Percentiles rank a stretch among this genome's conserved stretches.
phyloP scores from a whole-genome alignment of 2,113 vertebrate species.

The Halichoerus grypus region DNA sequence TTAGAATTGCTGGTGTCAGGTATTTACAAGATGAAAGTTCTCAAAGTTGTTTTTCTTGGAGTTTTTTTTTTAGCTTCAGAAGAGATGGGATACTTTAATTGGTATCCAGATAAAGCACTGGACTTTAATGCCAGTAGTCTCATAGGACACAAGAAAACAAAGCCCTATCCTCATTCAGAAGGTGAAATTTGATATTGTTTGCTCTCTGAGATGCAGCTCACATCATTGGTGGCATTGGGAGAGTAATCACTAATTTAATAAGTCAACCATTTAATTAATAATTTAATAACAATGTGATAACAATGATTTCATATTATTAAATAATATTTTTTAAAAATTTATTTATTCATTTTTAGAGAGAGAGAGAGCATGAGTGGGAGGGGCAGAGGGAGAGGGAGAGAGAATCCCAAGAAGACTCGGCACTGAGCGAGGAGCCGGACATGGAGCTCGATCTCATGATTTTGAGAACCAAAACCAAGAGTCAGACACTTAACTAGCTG shows the following conservation, averaged over 20 bases:
- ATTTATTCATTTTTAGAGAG: too few species aligned
- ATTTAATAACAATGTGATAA: neutral
- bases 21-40: slow-evolving; percentile 4
- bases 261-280: neutral
- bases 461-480: too few species aligned
- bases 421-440: too few species aligned
- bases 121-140: neutral
- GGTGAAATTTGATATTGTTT: neutral
- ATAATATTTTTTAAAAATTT: neutral
- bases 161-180: neutral
- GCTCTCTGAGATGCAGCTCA: neutral
- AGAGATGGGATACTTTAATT: neutral
- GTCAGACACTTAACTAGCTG: too few species aligned
- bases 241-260: neutral
- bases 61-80: slow-evolving; percentile 2
- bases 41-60: neutral
- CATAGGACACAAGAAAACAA: neutral
- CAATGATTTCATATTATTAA: neutral
- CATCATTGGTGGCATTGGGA: neutral
- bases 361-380: too few species aligned
- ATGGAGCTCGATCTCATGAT: too few species aligned
- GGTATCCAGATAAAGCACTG: neutral
- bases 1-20: neutral
- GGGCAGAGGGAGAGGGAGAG: too few species aligned
- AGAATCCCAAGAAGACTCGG: too few species aligned